phyloP scores from a whole-genome alignment of 1,140 invertebrate species.

The Adoxophyes honmai region DNA sequence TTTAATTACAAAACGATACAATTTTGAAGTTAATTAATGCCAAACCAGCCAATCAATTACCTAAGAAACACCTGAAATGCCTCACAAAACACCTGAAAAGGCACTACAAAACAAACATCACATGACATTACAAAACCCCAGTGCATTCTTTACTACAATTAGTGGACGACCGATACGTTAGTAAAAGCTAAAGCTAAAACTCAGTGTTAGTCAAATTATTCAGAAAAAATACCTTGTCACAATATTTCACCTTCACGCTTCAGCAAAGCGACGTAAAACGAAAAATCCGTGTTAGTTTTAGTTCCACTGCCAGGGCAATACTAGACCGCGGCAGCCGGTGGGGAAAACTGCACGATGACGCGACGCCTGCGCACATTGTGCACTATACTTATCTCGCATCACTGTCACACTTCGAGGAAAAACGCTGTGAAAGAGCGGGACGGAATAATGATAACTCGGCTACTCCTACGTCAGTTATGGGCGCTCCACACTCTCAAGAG shows the following conservation, averaged over 20 bases:
- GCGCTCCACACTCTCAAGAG: no score
- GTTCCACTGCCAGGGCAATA: background rate
- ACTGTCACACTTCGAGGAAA: background rate
- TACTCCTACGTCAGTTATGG: background rate
- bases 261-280: background rate
- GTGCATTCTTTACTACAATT: background rate
- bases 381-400: constrained; percentile 15
- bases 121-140: background rate
- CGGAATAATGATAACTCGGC: background rate
- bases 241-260: constrained; percentile 10
- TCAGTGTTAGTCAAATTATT: background rate
- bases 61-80: no score
- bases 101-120: background rate
- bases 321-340: background rate
- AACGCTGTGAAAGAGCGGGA: background rate
- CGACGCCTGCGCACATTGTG: constrained; percentile 28
- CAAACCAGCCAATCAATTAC: no score
- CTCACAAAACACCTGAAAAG: background rate
- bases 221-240: background rate
- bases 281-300: constrained; percentile 14
- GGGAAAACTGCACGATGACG: constrained; percentile 24
- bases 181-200: constrained; percentile 14
- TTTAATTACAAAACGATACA: no score
- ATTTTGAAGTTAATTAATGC: no score
- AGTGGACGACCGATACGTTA: constrained; percentile 28